Evolutionary conservation across 2,888 invertebrate genomes (phyloP).

Genomic region (Drosophila niveifrons): DNA sequence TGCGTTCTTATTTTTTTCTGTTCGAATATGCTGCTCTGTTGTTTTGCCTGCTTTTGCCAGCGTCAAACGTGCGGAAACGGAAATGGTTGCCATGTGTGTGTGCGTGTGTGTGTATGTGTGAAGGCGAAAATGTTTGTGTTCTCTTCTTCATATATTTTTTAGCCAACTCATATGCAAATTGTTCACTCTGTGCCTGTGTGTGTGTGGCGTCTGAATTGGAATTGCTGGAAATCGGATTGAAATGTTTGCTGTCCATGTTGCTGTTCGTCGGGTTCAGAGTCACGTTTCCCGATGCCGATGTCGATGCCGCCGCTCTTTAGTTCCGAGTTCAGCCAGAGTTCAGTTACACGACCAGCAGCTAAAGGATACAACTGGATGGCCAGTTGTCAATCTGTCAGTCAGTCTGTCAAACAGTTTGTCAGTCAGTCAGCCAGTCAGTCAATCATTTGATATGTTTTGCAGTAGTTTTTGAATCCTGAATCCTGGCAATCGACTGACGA

Average conservation of each 20-base stretch:
- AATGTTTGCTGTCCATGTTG: conserved; percentile 74
- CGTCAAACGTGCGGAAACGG: conserved; percentile 80
- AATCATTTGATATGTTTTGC: conserved; percentile 38
- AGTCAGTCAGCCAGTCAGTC: conserved; percentile 54
- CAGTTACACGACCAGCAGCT: conserved; percentile 49
- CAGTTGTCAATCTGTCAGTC: conserved; percentile 56
- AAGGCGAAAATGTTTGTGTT: conserved; percentile 59
- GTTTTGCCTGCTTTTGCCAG: conserved; percentile 60
- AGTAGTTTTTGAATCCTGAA: conserved; percentile 64
- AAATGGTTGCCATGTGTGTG: conserved; percentile 67
- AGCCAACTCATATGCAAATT: conserved; percentile 73
- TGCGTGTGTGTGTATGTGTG: conserved; percentile 33
- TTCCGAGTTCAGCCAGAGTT: conserved; percentile 49
- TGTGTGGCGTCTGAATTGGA: conserved; percentile 66
- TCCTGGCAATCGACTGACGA: conserved; percentile 23
- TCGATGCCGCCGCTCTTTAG: conserved; percentile 28
- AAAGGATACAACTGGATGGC: conserved; percentile 39
- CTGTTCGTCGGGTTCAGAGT: conserved; percentile 57
- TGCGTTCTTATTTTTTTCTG: conserved; percentile 13
- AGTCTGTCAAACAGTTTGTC: conserved; percentile 42
- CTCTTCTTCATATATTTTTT: conserved; percentile 38
- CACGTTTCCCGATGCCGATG: conserved; percentile 63
- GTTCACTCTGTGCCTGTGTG: conserved; percentile 28
- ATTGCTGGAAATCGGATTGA: conserved; percentile 77
- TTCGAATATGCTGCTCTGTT: conserved; percentile 24